phyloP scores from a whole-genome alignment of 2,888 invertebrate genomes.

The Spilarctia lutea region DNA sequence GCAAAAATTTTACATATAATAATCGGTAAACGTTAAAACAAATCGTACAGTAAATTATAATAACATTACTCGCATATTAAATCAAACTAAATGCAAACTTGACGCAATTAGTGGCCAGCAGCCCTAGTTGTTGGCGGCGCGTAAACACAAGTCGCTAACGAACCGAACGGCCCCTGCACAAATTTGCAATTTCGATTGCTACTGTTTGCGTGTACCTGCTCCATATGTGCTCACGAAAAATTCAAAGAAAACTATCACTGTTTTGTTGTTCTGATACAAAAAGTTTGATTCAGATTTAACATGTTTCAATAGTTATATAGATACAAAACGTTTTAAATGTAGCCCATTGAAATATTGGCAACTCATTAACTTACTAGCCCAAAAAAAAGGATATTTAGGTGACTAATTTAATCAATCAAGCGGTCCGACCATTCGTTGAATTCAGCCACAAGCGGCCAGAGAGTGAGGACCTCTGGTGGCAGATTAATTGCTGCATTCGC shows the following conservation, averaged over 20 bases:
- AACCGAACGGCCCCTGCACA: slow-evolving; percentile 84
- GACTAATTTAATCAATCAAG: too few relatives aligned
- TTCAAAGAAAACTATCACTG: slow-evolving; percentile 24
- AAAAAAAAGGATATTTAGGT: too few relatives aligned
- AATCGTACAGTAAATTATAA: slow-evolving; percentile 21
- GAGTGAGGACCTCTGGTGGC: too few relatives aligned
- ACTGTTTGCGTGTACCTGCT: slow-evolving; percentile 73
- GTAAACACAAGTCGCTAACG: slow-evolving; percentile 86
- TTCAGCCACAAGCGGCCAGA: too few relatives aligned
- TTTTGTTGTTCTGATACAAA: not conserved
- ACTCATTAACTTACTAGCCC: too few relatives aligned
- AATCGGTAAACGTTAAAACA: not conserved
- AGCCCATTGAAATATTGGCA: too few relatives aligned
- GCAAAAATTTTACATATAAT: slow-evolving; percentile 6
- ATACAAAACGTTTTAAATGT: not conserved
- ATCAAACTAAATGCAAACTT: slow-evolving; percentile 73
- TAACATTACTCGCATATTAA: slow-evolving; percentile 48
- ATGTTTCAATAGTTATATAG: not conserved
- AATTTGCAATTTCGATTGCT: slow-evolving; percentile 86
- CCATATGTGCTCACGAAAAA: slow-evolving; percentile 37
- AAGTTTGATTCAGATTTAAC: not conserved
- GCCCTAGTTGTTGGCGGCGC: slow-evolving; percentile 79
- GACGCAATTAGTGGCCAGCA: slow-evolving; percentile 78
- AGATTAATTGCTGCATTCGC: too few relatives aligned
- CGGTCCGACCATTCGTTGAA: too few relatives aligned